Evolutionary conservation across 2,113 vertebrate species (phyloP).

Genomic region (Agelaius phoeniceus): DNA sequence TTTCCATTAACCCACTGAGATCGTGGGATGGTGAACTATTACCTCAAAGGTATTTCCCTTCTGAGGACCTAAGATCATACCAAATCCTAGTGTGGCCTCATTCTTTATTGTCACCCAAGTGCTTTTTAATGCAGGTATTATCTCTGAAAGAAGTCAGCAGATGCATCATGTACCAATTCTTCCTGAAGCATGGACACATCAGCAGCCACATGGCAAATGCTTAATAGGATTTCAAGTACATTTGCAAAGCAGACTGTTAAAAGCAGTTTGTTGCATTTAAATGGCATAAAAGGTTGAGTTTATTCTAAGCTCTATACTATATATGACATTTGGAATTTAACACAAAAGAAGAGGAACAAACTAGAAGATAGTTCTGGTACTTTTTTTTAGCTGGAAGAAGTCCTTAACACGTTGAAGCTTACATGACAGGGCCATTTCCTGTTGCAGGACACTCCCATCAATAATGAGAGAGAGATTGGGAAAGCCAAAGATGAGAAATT

Average conservation of each 20-base stretch:
- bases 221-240: neutral
- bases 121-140: neutral
- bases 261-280: slow-evolving; percentile 21
- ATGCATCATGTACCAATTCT: neutral
- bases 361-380: neutral
- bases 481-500: neutral
- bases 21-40: neutral
- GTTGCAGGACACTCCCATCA: neutral
- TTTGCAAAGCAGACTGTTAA: neutral
- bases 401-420: neutral
- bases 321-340: slow-evolving; percentile 11
- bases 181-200: neutral
- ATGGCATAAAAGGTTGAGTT: slow-evolving; percentile 21
- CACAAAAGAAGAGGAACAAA: neutral
- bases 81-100: neutral
- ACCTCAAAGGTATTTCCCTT: neutral
- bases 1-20: neutral
- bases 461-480: neutral
- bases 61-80: neutral
- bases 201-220: neutral
- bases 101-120: neutral
- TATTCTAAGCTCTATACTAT: slow-evolving; percentile 7
- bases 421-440: neutral
- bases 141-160: neutral
- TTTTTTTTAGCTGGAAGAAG: neutral